Conservation (phyloP, 2,888 invertebrate genomes). For the Drosophila neonasuta region DNA sequence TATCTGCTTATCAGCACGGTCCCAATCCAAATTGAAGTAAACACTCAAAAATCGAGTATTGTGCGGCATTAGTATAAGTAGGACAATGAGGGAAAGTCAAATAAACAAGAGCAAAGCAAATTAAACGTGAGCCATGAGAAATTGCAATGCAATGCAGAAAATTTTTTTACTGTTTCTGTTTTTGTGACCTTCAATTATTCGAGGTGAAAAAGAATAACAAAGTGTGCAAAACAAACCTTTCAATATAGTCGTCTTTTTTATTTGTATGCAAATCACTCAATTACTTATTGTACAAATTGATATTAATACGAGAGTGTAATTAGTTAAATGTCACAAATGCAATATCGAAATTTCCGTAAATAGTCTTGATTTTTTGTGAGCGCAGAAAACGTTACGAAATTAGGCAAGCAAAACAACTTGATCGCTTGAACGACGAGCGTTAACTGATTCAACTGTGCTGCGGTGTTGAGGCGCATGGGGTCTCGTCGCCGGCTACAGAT, state of each 20-base stretch:
- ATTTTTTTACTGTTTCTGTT: slow-evolving; percentile 8
- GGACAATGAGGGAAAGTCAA: slow-evolving; percentile 6
- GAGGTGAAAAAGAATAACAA: slow-evolving; percentile 24
- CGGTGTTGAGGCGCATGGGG: slow-evolving; percentile 52
- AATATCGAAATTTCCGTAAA: slow-evolving; percentile 2
- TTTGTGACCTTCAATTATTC: slow-evolving; percentile 52
- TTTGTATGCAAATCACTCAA: neutral
- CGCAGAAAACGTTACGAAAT: slow-evolving; percentile 12
- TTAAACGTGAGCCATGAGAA: slow-evolving; percentile 17
- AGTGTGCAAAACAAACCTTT: slow-evolving; percentile 58
- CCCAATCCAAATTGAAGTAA: neutral
- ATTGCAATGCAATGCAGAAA: slow-evolving; percentile 25
- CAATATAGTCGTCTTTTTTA: neutral
- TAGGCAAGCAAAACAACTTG: slow-evolving; percentile 59
- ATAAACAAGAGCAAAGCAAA: slow-evolving; percentile 12
- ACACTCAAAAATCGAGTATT: slow-evolving; percentile 21
- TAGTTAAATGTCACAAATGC: neutral
- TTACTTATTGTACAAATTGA: slow-evolving; percentile 1
- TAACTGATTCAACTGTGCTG: slow-evolving; percentile 68
- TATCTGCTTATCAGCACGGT: slow-evolving; percentile 17
- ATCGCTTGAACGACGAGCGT: slow-evolving; percentile 70
- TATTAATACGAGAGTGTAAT: neutral
- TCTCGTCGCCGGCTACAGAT: slow-evolving; percentile 28
- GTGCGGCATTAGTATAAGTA: slow-evolving; percentile 5
- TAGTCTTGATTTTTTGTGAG: slow-evolving; percentile 14